Evolutionary conservation across 2,797 vertebrate species (phyloP), one percentile per base, ranked within the genome.

Genomic region (Menidia menidia): DNA sequence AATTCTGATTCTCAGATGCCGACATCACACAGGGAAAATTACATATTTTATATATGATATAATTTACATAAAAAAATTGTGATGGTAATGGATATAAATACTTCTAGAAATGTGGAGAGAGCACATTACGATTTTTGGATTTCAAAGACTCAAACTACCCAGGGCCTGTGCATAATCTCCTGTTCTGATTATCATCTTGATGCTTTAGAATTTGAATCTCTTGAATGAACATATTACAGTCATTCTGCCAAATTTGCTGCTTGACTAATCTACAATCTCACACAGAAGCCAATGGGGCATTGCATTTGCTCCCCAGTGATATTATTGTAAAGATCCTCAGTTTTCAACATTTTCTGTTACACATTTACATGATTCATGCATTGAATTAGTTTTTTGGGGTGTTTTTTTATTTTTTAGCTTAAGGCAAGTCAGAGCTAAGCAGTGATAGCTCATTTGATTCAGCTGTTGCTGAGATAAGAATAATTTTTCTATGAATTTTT

Each of bases 41-140:
- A 39, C 10, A 5, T 39, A 7, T 39, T 39, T 39, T 10, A 39
- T 61, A 4, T 39, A 5, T 62, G 48, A 57, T 57, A 35, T 45
- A 51, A 6, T 58, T 18, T 39, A 31, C 12, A 52, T 50, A 9
- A 44, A 63, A 32, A n/a, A 11, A 15, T 3, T 35, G 10, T 47
- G 32, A 64, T 70, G 6, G 83, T 60, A 68, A 67, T 57, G 45
- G 52, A 59, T 68, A 16, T 68, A 64, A 51, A 31, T 81, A 65
- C 55, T 35, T 62, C 51, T 66, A 45, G 32, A 64, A 72, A 76
- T 73, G 77, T 80, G 76, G 72, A 53, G 78, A 68, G 41, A 59
- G 30, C 55, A 73, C 39, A 50, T 79, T 62, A 4, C 64, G 48
- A 74, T 69, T 2, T 44, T 42, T 50, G 62, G 11, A 30, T 75